Evolutionary conservation across 1,140 invertebrate species (phyloP).

Genomic region (Bombus waltoni): DNA sequence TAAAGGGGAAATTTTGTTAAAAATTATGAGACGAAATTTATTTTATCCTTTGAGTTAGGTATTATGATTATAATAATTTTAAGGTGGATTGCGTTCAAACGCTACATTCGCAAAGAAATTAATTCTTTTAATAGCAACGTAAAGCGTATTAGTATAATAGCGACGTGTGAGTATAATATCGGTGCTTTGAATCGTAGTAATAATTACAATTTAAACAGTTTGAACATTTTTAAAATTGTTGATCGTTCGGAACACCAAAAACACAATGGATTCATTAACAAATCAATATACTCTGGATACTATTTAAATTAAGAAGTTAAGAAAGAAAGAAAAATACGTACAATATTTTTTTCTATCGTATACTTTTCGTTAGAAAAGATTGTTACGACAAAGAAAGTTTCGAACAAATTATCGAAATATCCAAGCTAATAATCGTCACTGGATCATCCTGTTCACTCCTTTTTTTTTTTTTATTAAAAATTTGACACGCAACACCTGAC

Average conservation of each 20-base stretch:
- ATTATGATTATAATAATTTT: not conserved
- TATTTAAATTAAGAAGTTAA: not conserved
- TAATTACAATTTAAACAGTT: too few relatives aligned
- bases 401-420: not conserved
- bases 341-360: too few relatives aligned
- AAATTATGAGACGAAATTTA: too few relatives aligned
- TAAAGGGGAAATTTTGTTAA: not conserved
- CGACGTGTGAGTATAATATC: too few relatives aligned
- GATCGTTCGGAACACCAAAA: not conserved
- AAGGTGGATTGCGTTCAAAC: not conserved
- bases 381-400: too few relatives aligned
- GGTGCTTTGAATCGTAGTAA: too few relatives aligned
- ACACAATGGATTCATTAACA: not conserved
- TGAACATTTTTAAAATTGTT: too few relatives aligned
- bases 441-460: not conserved
- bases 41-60: too few relatives aligned
- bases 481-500: conserved; percentile 48
- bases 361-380: too few relatives aligned
- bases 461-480: not conserved
- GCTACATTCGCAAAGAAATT: not conserved
- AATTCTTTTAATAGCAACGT: not conserved
- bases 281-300: not conserved
- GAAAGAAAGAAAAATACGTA: not conserved
- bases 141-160: too few relatives aligned
- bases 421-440: not conserved